phyloP scores from a whole-genome alignment of 2,113 vertebrate species.

The Oncorhynchus kisutch region DNA sequence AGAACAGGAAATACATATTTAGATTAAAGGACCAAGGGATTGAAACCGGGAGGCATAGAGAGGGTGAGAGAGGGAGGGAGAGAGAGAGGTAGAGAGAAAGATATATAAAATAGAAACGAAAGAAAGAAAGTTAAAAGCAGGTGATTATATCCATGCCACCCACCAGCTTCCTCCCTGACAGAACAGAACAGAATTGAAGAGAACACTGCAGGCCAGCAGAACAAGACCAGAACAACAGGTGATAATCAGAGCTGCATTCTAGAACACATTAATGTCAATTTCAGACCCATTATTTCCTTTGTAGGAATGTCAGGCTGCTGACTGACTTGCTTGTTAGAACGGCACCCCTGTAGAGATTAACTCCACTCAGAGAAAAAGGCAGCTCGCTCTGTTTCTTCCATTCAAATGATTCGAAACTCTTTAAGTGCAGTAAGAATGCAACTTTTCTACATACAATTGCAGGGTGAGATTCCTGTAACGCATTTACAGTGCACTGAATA shows the following conservation, averaged over 20 bases:
- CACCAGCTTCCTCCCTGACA: conserved; percentile 39
- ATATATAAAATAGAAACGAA: not conserved
- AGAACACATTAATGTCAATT: too few species aligned
- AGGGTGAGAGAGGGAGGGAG: not conserved
- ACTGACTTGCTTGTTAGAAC: not conserved
- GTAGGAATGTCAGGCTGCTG: not conserved
- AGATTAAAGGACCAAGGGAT: conserved; percentile 37
- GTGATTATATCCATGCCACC: conserved; percentile 20
- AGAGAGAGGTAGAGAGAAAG: conserved; percentile 10
- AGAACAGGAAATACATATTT: conserved; percentile 58
- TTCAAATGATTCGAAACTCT: too few species aligned
- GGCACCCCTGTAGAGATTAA: not conserved
- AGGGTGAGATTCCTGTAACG: too few species aligned
- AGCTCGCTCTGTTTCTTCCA: too few species aligned
- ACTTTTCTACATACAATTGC: too few species aligned
- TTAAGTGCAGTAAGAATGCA: too few species aligned
- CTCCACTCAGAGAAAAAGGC: too few species aligned
- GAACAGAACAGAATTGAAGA: conserved; percentile 28
- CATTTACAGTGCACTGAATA: too few species aligned
- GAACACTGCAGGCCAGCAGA: conserved; percentile 8
- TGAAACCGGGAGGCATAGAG: not conserved
- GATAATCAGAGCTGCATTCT: conserved; percentile 58
- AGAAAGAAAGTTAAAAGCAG: conserved; percentile 1
- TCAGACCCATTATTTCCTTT: conserved; percentile 9
- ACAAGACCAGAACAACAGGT: conserved; percentile 43